Evolutionary conservation across 2,888 invertebrate genomes (phyloP), one percentile per base, ranked within the genome.

Genomic region (Xanthia icteritia): DNA sequence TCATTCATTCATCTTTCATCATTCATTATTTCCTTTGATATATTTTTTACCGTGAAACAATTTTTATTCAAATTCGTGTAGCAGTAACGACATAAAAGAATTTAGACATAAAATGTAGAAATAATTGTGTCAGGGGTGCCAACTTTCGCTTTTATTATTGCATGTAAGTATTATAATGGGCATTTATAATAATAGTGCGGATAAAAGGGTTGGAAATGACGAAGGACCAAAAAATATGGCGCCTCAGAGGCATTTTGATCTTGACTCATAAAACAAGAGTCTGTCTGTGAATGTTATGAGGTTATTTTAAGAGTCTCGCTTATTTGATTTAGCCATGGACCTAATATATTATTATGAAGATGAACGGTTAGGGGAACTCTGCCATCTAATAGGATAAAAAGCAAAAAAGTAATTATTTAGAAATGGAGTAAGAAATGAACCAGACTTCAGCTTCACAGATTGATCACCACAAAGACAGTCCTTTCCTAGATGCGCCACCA

Each of bases 191-290:
- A 39, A 56, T 63, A 48, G 3, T 71, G 54, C 45, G 17, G 36
- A 54, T 68, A 60, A 68, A 76, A 81, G 51, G 68, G 64, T 39
- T 58, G 48, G 20, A 60, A 63, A 75, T 75, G 13, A 65, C 42
- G n/a, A 31, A 73, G 51, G 51, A 68, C 63, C 66, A 69, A 36
- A 71, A 63, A 73, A 39, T 36, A 63, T 77, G 78, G 67, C 70
- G 73, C 63, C 82, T 39, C n/a, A 27, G 45, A 27, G 8, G 39
- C 77, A 63, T 73, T 31, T 31, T 77, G 68, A 54, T 73, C 73
- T 74, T 82, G 82, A 60, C 39, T 71, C 27, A 27, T 23, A 63
- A 39, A 78, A 60, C n/a, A 9, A 76, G 31, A 31, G 51, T 31
- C 20, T 56, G 66, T 77, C 77, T 81, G 65, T 60, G 51, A 64